Percentiles rank a stretch among this genome's conserved stretches.
Evolutionary conservation across 2,113 vertebrate genomes (phyloP).

Genomic region (Daubentonia madagascariensis): DNA sequence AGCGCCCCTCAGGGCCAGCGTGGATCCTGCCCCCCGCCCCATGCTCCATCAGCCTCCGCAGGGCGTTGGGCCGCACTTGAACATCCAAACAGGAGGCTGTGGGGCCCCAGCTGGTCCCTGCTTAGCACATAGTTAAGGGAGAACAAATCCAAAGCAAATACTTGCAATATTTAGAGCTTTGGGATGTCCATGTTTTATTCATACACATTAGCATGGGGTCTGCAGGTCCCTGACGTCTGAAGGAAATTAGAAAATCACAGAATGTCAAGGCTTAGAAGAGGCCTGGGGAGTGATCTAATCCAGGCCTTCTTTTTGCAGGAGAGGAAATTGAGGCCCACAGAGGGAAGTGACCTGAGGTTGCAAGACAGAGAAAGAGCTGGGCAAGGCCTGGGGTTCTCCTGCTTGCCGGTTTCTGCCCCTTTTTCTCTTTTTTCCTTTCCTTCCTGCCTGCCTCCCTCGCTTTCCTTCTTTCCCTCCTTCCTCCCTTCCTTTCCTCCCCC

Average conservation of each 20-base stretch:
- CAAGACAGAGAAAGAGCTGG: neutral
- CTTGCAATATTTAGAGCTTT: slow-evolving; percentile 72
- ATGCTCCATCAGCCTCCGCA: neutral
- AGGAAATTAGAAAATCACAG: slow-evolving; percentile 79
- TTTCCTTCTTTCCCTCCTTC: too few species aligned
- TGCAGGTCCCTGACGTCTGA: slow-evolving; percentile 71
- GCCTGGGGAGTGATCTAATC: slow-evolving; percentile 67
- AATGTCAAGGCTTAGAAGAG: slow-evolving; percentile 68
- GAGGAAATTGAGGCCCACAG: slow-evolving; percentile 70
- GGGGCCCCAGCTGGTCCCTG: slow-evolving; percentile 67
- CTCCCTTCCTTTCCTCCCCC: too few species aligned
- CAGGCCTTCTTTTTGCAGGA: slow-evolving; percentile 59
- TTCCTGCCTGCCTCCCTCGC: rapidly evolving
- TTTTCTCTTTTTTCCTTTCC: too few species aligned
- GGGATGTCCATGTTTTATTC: slow-evolving; percentile 76
- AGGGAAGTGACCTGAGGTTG: slow-evolving; percentile 55
- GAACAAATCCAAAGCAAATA: slow-evolving; percentile 73
- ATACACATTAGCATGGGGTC: slow-evolving; percentile 74
- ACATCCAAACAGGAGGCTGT: slow-evolving; percentile 44
- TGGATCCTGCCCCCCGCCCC: neutral
- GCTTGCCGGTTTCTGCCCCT: neutral
- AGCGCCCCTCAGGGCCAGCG: neutral
- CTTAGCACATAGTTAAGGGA: slow-evolving; percentile 59
- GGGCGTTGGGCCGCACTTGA: neutral
- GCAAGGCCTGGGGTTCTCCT: neutral